Evolutionary conservation across 2,113 vertebrate genomes (phyloP), one percentile per base, ranked within the genome.

Genomic region (Rhadina sibilatrix): DNA sequence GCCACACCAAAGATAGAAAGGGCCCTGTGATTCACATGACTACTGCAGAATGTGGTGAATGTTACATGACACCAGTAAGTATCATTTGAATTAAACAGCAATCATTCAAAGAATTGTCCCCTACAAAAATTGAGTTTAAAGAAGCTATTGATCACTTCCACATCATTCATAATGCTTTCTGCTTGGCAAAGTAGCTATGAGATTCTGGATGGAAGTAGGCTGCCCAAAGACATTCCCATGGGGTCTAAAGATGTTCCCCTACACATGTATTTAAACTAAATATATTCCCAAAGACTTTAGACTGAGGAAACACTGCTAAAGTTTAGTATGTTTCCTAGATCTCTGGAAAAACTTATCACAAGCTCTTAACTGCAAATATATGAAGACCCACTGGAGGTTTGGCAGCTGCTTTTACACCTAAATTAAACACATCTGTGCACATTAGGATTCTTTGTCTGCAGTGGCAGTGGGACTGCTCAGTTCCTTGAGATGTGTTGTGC

Each of bases 11-110:
- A 60, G n/a, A 44, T 0, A 59, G 40, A 38, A 78, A 50, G 59
- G 8, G 11, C 25, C n/a, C 20, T 2, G 0, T 35, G 33, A 28
- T 35, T 84, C 47, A 12, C 23, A 1, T 11, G 27, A 22, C 9
- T 28, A 2, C 72, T 65, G 31, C 27, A 68, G 21, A 84, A 11
- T 2, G 3, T 17, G 35, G 15, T 35, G 23, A 42, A 22, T 53
- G 11, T 49, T 78, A 15, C 9, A 4, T 33, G 40, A 59, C n/a
- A 63, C 4, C 8, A 42, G 7, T 9, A 16, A 15, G 14, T 57
- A 5, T 57, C 9, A 8, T 53, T 15, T 52, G 46, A 35, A 10
- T 74, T 85, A 27, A 65, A 60, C 28, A 68, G 6, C 37, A 63
- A 42, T 42, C 12, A 37, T 15, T 33, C 59, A 24, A 25, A 30